Conservation (phyloP, 1,140 invertebrate genomes). For the Hetaerina americana region DNA sequence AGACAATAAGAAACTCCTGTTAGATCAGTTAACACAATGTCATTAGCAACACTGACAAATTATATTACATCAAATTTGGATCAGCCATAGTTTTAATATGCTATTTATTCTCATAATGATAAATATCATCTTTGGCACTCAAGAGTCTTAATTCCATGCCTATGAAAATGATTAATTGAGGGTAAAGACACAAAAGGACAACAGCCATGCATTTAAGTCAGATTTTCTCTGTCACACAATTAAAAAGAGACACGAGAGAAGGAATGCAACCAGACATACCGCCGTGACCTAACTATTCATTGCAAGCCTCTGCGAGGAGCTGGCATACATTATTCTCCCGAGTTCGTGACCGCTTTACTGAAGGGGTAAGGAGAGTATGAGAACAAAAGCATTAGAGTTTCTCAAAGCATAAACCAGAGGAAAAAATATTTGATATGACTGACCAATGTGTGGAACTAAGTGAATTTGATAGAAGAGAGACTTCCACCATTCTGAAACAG, state of each 20-base stretch:
- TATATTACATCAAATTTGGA: too few relatives aligned
- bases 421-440: neutral
- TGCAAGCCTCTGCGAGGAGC: slow-evolving; percentile 30
- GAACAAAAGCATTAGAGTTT: neutral
- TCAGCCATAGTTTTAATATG: too few relatives aligned
- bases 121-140: too few relatives aligned
- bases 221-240: neutral
- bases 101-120: too few relatives aligned
- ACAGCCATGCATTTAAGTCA: neutral
- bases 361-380: slow-evolving; percentile 14
- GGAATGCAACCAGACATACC: neutral
- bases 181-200: too few relatives aligned
- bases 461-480: neutral
- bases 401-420: neutral
- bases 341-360: slow-evolving; percentile 41
- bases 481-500: neutral
- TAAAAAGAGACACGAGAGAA: neutral
- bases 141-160: too few relatives aligned
- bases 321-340: slow-evolving; percentile 36
- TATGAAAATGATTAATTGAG: too few relatives aligned
- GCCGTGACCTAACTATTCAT: slow-evolving; percentile 14
- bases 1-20: too few relatives aligned
- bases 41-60: too few relatives aligned
- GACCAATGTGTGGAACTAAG: neutral
- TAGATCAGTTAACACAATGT: too few relatives aligned